Conservation (phyloP, 2,113 vertebrate genomes). For the Labeo rohita region DNA sequence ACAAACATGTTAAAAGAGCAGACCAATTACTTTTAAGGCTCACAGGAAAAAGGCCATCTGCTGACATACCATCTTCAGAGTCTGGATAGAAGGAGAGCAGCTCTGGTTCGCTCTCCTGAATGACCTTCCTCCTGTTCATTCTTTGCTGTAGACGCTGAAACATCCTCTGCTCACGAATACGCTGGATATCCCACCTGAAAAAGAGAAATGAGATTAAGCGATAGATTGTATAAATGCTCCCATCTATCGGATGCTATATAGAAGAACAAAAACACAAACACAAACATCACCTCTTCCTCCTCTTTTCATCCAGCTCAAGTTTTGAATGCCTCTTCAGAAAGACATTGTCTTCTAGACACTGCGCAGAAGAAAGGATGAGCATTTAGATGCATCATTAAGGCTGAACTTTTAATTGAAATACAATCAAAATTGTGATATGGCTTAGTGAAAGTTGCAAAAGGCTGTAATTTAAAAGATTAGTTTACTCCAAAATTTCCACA, state of each 20-base stretch:
- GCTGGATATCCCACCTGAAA: constrained; percentile 88
- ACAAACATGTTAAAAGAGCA: constrained; percentile 2
- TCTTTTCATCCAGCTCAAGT: constrained; percentile 89
- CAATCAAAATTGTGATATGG: neutral
- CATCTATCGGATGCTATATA: neutral
- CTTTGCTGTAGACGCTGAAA: constrained; percentile 88
- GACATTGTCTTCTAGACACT: constrained; percentile 83
- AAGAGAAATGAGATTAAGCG: neutral
- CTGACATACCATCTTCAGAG: constrained; percentile 84
- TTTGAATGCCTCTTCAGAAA: constrained; percentile 88
- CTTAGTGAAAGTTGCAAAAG: neutral
- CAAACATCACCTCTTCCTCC: constrained; percentile 83
- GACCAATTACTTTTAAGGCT: neutral
- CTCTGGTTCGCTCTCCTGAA: constrained; percentile 88
- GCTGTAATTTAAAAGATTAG: neutral
- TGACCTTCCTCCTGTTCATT: constrained; percentile 90
- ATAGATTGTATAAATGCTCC: neutral
- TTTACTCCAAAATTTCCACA: no score
- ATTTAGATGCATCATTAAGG: neutral
- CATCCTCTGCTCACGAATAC: constrained; percentile 90
- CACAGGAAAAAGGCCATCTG: neutral
- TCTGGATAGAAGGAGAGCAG: constrained; percentile 91
- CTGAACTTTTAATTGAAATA: neutral
- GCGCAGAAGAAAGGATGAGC: neutral
- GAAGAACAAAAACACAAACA: neutral